Conservation (phyloP, 1,140 invertebrate genomes). For the Diabrotica virgifera region DNA sequence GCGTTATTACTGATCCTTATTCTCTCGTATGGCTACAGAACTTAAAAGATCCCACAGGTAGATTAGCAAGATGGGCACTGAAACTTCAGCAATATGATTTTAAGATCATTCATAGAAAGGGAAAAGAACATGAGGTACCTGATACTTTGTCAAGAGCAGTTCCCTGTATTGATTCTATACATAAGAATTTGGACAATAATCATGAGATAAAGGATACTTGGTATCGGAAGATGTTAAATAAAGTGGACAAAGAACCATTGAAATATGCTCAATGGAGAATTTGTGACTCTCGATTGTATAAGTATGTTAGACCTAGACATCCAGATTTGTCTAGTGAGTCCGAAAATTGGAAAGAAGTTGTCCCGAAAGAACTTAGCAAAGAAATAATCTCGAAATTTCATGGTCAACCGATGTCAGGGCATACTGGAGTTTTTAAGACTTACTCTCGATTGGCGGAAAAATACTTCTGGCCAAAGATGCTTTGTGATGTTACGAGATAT, state of each 20-base stretch:
- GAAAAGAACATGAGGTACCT: slow-evolving; percentile 29
- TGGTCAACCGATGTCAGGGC: slow-evolving; percentile 22
- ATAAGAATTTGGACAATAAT: no score
- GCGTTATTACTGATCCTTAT: slow-evolving; percentile 51
- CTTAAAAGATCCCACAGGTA: no score
- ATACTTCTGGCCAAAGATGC: slow-evolving; percentile 42
- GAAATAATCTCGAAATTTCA: slow-evolving; percentile 22
- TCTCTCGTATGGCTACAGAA: slow-evolving; percentile 50
- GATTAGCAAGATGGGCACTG: slow-evolving; percentile 50
- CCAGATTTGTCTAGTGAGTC: not conserved
- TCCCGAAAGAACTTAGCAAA: slow-evolving; percentile 19
- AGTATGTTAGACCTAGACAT: slow-evolving; percentile 15
- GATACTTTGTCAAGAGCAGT: slow-evolving; percentile 29
- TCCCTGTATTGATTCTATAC: slow-evolving; percentile 17
- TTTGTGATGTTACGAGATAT: slow-evolving; percentile 30
- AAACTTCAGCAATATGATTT: slow-evolving; percentile 48
- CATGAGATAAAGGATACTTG: slow-evolving; percentile 12
- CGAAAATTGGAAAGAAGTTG: slow-evolving; percentile 27
- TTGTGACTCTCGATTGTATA: slow-evolving; percentile 21
- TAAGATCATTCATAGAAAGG: slow-evolving; percentile 46
- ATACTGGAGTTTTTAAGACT: slow-evolving; percentile 40
- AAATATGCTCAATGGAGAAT: slow-evolving; percentile 24
- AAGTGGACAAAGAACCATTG: slow-evolving; percentile 17
- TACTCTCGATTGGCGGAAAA: slow-evolving; percentile 12
- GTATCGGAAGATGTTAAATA: slow-evolving; percentile 16